Evolutionary conservation across 1,140 invertebrate genomes (phyloP), one percentile per base, ranked within the genome.

Genomic region (Xylocopa sonorina): DNA sequence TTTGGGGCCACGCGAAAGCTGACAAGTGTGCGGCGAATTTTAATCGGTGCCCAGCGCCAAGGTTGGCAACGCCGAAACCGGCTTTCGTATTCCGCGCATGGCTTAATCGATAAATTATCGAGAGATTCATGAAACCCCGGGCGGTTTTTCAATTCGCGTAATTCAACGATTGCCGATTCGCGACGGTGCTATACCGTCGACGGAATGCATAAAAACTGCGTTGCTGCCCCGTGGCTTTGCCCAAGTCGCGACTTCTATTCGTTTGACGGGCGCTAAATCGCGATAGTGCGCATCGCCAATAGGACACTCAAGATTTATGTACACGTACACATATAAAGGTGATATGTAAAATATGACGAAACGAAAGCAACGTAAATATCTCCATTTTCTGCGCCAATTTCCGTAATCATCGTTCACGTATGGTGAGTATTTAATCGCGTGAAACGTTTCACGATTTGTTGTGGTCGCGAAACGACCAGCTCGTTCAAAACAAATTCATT

Each of bases 21-120:
- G 82, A 85, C 80, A 62, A 85, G 51, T 87, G 84, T 73, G 75
- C 57, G 50, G 55, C 27, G 73, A 80, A 80, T 77, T 86, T 86
- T 73, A 85, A 86, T 83, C 64, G 69, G 6, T n/a, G n/a, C 21
- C 64, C 50, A 43, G 29, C 3, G 24, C 27, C 48, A 10, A 24
- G 53, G 27, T 46, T 12, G 48, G 32, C 55, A 50, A 18, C 58
- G 53, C n/a, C 32, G 75, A 71, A 77, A 71, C 38, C 16, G 63
- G 62, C 46, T 82, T 86, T 82, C 71, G 75, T 86, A 86, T 87
- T 86, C 84, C 82, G 58, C 12, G 68, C 78, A 62, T 62, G 67
- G 75, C 72, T 86, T 87, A 87, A 87, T 87, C 85, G 82, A 86
- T 87, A 82, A 86, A 87, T 87, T 87, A 87, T 87, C 84, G 85